Percentiles rank a stretch among this genome's conserved stretches.
phyloP scores from a whole-genome alignment of 2,888 invertebrate genomes.

The Gymnocheta viridis region DNA sequence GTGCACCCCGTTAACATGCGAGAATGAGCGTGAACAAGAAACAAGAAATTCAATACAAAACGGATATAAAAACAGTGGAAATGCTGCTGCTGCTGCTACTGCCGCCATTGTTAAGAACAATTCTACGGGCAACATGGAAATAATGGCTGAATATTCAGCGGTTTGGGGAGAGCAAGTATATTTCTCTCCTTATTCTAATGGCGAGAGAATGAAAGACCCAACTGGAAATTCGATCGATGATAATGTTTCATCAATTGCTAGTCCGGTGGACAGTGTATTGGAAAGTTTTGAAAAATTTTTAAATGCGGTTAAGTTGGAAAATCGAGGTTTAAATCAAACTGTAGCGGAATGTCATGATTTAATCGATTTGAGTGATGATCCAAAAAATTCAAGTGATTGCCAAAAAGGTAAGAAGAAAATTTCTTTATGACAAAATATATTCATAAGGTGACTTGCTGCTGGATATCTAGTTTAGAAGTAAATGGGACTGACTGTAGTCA shows the following conservation, averaged over 20 bases:
- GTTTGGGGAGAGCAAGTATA: conserved; percentile 23
- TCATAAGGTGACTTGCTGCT: too few species aligned
- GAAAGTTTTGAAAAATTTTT: conserved; percentile 54
- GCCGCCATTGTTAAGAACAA: neutral
- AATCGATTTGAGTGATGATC: conserved; percentile 46
- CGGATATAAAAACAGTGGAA: conserved; percentile 51
- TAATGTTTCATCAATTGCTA: neutral
- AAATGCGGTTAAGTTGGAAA: conserved; percentile 39
- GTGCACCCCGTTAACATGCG: conserved; percentile 67
- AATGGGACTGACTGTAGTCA: too few species aligned
- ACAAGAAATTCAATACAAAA: conserved; percentile 56
- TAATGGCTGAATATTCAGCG: conserved; percentile 54
- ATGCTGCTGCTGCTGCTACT: conserved; percentile 44
- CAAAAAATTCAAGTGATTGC: neutral
- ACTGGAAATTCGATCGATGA: conserved; percentile 25
- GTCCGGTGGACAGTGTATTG: conserved; percentile 37
- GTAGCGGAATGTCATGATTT: conserved; percentile 48
- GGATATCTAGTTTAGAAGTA: too few species aligned
- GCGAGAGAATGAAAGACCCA: conserved; percentile 18
- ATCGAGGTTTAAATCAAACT: conserved; percentile 19
- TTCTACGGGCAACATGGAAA: neutral
- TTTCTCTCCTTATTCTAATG: neutral
- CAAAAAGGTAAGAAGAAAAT: conserved; percentile 23
- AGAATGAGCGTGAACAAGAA: conserved; percentile 56
- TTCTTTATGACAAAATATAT: neutral